Conservation (phyloP, 2,888 invertebrate species). For the Lasioglossum vierecki region DNA sequence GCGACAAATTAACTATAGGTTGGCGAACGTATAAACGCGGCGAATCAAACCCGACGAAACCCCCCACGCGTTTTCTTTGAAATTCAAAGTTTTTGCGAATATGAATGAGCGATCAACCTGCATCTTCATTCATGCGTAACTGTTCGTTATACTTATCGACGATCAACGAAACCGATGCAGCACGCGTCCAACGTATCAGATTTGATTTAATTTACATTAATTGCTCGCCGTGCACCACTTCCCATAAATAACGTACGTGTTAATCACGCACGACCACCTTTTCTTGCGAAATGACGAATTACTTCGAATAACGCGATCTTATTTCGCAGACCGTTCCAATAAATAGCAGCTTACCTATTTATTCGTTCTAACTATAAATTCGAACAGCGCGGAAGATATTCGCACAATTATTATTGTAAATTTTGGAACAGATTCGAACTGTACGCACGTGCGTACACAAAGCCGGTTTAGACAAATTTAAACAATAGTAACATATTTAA, state of each 20-base stretch:
- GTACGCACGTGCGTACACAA: neutral
- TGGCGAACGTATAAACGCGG: neutral
- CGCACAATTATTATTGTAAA: neutral
- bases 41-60: neutral
- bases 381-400: neutral
- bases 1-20: slow-evolving; percentile 10
- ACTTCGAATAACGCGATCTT: neutral
- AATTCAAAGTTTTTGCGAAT: slow-evolving; percentile 12
- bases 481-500: neutral
- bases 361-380: neutral
- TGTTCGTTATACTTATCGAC: neutral
- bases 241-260: neutral
- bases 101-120: slow-evolving; percentile 2
- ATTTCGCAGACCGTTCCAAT: neutral
- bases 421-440: neutral
- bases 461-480: slow-evolving; percentile 15
- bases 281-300: neutral
- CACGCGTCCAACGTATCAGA: neutral
- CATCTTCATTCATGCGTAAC: slow-evolving; percentile 5
- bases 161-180: neutral
- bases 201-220: neutral
- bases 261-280: neutral
- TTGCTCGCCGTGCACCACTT: neutral
- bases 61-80: slow-evolving; percentile 3
- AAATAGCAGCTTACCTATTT: neutral